Evolutionary conservation across 2,797 vertebrate species (phyloP), one percentile per base, ranked within the genome.

Genomic region (Galago senegalensis): DNA sequence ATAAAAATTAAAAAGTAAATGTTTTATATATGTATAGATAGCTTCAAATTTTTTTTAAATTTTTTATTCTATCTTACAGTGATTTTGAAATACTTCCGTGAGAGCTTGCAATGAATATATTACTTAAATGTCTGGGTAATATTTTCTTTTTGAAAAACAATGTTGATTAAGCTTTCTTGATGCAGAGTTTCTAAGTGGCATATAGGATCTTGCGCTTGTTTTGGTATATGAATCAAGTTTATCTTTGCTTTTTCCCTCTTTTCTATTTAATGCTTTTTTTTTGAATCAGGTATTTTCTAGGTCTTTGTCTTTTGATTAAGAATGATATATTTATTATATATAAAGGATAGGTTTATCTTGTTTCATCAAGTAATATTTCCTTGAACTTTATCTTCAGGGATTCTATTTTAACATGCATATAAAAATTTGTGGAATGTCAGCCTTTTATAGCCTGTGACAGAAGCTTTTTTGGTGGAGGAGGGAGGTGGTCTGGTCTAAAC

Each of bases 161-260:
- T 37, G 46, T 96, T 94, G 46, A 63, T 96, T 96, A 93, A 85
- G 91, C 58, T 67, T 70, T 84, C 72, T 95, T 93, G 37, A 75
- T 95, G 53, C 53, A 95, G 83, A 93, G 2, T 92, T 97, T 97
- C 81, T 80, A 79, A 61, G 60, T 85, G 84, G n/a, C 93, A 27
- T 77, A 61, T 63, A 2, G 76, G 72, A 43, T 89, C 46, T 76
- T 85, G 13, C 3, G 27, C 17, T 76, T 90, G 11, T 87, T 83
- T 97, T 97, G 91, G 29, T 92, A 61, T 91, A 7, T 92, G 43
- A 76, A 31, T 63, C 23, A 87, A 94, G 11, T 25, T 75, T 79
- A 7, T 27, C 43, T 46, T 43, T 67, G 34, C 4, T 34, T 37
- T 34, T 69, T 61, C 21, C 43, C 4, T 53, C 21, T 77, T 85